These are phyloP conservation scores for Tursiops truncatus DNA, from an alignment of 2,113 vertebrate genomes.

Conservation along the genomic window DNA sequence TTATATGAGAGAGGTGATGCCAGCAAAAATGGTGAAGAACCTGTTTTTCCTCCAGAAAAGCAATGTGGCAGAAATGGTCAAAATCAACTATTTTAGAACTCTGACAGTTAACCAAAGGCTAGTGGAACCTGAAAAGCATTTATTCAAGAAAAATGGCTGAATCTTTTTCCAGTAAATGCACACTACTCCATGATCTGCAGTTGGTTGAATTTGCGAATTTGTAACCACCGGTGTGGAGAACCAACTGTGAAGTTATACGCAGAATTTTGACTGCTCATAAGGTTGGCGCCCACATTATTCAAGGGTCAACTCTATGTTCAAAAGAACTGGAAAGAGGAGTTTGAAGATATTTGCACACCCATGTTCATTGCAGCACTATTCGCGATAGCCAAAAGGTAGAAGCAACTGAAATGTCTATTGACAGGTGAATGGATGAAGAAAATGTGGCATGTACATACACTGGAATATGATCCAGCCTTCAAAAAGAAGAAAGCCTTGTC, in stretches of 20 bases:
- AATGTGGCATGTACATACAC: not conserved
- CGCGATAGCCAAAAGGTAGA: not conserved
- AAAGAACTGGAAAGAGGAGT: not conserved
- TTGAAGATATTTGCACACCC: not conserved
- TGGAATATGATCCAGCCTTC: not conserved
- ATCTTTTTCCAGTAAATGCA: not conserved
- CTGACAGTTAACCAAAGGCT: not conserved
- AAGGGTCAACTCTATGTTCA: not conserved
- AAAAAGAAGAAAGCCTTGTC: not conserved
- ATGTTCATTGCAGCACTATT: not conserved
- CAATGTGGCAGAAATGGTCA: not conserved
- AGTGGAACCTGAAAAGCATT: not conserved
- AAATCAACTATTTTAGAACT: not conserved
- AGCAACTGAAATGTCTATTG: not conserved
- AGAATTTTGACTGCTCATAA: not conserved
- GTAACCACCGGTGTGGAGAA: not conserved
- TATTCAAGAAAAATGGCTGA: not conserved
- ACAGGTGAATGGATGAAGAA: not conserved
- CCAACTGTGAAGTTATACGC: not conserved
- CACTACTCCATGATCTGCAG: not conserved
- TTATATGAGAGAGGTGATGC: not conserved
- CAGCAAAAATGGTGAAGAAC: not conserved
- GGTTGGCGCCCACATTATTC: not conserved
- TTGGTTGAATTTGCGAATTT: not conserved
- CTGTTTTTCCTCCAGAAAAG: not conserved